Conservation (phyloP, 1,140 invertebrate species). For the Dendrolimus punctatus region DNA sequence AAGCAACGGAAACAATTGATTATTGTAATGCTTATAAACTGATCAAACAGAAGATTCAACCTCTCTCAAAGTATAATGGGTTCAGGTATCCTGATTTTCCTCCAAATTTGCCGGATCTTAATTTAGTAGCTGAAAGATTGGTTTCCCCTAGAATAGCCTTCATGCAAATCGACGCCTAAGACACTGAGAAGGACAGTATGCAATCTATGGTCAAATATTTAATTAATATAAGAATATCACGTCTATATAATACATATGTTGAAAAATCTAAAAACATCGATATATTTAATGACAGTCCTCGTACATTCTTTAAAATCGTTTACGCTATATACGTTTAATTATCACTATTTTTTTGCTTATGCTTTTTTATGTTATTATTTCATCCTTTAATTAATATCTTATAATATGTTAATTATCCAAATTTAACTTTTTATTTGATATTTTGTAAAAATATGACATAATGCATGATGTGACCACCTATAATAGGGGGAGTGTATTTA, state of each 20-base stretch:
- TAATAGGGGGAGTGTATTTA: no score
- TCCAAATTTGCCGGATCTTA: slow-evolving; percentile 5
- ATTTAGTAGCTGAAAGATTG: slow-evolving; percentile 19
- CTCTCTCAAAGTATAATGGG: slow-evolving; percentile 9
- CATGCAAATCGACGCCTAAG: slow-evolving; percentile 40
- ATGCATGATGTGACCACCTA: no score
- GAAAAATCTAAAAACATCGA: slow-evolving; percentile 29
- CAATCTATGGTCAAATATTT: slow-evolving; percentile 31
- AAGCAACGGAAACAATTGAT: neutral
- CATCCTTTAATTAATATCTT: no score
- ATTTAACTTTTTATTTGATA: no score
- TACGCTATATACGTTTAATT: no score
- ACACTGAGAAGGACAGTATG: slow-evolving; percentile 28
- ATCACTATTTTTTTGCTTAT: no score
- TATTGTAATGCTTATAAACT: slow-evolving; percentile 5
- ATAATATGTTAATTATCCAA: no score
- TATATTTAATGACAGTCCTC: slow-evolving; percentile 25
- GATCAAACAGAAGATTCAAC: slow-evolving; percentile 3
- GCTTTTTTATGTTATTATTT: no score
- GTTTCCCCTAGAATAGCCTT: slow-evolving; percentile 41
- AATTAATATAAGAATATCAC: slow-evolving; percentile 32
- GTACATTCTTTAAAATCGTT: no score
- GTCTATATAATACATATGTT: slow-evolving; percentile 29
- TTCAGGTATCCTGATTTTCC: slow-evolving; percentile 6
- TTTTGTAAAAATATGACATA: no score